Evolutionary conservation across 1,140 invertebrate species (phyloP), one percentile per base, ranked within the genome.

Genomic region (Halotydeus destructor): DNA sequence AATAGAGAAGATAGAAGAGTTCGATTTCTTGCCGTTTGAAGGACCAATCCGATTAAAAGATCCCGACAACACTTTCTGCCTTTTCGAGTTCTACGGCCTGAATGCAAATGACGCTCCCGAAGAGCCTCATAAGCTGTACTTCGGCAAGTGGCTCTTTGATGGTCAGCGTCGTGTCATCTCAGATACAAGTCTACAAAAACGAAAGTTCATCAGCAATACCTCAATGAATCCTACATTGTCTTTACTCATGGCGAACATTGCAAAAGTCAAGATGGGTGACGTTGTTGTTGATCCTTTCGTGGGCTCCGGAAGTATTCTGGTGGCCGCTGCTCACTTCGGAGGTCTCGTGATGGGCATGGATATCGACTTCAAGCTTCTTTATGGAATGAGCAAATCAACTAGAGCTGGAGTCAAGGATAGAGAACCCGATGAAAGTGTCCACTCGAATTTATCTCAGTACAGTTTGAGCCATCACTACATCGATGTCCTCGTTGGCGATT

Each of bases 171-270:
- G 78, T 47, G 60, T 77, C 19, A 78, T 89, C 26, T 64, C 71
- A 47, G 67, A 74, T 43, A 70, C 84, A 35, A 84, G 82, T 1
- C 56, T 93, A 21, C 89, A 89, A 62, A 76, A 70, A 23, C 67
- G 88, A 18, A 82, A 82, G 63, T 96, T 91, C 57, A 93, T 96
- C 55, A 86, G 85, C 5, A 96, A 93, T 56, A 97, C 89, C 0
- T 85, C 78, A 52, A 96, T 97, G 89, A 88, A 96, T 60, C 75
- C 88, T 0, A 77, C 83, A 49, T 63, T 96, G 1, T 78, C 85
- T 3, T 59, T 96, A 16, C 61, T 96, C 21, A 93, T 94, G 85
- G 77, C 82, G 0, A 97, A 96, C 64, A 76, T 93, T 59, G 85
- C 77, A 1, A 62, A 74, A 61, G 70, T 91, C 16, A 62, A 63